These are phyloP conservation scores for Myanophis thanlyinensis DNA, from an alignment of 2,113 vertebrate species.

Conservation along the genomic window DNA sequence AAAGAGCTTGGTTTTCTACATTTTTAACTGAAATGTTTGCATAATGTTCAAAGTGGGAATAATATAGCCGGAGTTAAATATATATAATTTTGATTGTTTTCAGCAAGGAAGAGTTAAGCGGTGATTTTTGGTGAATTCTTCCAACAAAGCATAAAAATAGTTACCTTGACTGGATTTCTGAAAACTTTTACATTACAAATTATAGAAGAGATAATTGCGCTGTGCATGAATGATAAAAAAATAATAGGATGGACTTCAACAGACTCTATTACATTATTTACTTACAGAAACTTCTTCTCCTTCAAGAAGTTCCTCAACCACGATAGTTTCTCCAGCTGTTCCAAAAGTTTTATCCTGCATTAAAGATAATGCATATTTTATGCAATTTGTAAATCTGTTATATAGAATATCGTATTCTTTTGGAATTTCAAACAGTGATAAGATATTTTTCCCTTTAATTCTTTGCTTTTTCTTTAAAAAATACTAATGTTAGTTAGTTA, in stretches of 20 bases:
- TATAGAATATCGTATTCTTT: conserved; percentile 12
- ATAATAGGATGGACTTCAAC: neutral
- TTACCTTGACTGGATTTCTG: neutral
- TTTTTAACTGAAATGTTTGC: neutral
- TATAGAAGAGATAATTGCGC: neutral
- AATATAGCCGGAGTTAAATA: neutral
- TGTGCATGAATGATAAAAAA: neutral
- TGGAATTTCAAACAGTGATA: neutral
- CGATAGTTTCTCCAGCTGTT: conserved; percentile 88
- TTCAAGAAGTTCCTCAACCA: conserved; percentile 93
- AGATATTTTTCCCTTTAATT: conserved; percentile 1
- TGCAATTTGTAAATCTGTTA: neutral
- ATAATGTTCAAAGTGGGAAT: neutral
- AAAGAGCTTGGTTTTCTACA: neutral
- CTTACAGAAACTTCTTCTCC: conserved; percentile 94
- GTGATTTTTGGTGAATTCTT: neutral
- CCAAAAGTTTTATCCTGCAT: conserved; percentile 86
- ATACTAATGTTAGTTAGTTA: neutral
- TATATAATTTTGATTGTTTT: neutral
- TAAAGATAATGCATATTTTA: neutral
- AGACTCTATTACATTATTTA: neutral
- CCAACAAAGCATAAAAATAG: neutral
- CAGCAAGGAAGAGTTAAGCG: neutral
- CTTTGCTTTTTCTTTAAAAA: neutral
- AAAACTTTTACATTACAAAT: neutral